Evolutionary conservation across 1,140 invertebrate genomes (phyloP).

Genomic region (Drosophila quadrilineata): DNA sequence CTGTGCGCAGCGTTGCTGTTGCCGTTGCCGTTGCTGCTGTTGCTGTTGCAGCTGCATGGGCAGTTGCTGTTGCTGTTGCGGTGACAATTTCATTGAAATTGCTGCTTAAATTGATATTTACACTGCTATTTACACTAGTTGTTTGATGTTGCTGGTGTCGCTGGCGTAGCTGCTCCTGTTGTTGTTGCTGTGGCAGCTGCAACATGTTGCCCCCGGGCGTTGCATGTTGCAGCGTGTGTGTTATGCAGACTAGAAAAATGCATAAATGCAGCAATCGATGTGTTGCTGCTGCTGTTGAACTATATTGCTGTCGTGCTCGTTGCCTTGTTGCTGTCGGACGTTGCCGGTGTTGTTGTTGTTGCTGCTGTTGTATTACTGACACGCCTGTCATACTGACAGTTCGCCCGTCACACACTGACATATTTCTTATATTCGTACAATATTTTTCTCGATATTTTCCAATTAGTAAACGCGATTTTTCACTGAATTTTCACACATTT

Average conservation of each 20-base stretch:
- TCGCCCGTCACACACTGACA: slow-evolving; percentile 69
- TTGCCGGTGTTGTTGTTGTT: slow-evolving; percentile 23
- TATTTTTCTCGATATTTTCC: slow-evolving; percentile 42
- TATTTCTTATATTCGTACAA: slow-evolving; percentile 39
- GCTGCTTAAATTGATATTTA: slow-evolving; percentile 75
- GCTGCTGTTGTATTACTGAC: slow-evolving; percentile 39
- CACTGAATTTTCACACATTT: slow-evolving; percentile 43
- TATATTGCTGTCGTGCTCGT: slow-evolving; percentile 27
- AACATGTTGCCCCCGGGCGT: slow-evolving; percentile 67
- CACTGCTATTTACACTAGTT: slow-evolving; percentile 80
- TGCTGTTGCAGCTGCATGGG: slow-evolving; percentile 15
- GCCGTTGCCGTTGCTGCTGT: slow-evolving; percentile 14
- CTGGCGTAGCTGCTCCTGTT: slow-evolving; percentile 48
- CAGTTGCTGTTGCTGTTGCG: slow-evolving; percentile 49
- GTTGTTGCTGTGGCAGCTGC: slow-evolving; percentile 44
- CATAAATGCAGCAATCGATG: slow-evolving; percentile 61
- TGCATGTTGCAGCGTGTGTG: slow-evolving; percentile 56
- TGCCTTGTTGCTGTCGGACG: slow-evolving; percentile 26
- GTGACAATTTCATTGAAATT: slow-evolving; percentile 79
- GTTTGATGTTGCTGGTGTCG: slow-evolving; percentile 59
- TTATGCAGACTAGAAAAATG: slow-evolving; percentile 66
- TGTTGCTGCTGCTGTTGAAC: slow-evolving; percentile 18
- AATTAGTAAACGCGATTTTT: too few species aligned
- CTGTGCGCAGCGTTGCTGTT: slow-evolving; percentile 31
- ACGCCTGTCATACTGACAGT: slow-evolving; percentile 74